Evolutionary conservation across 2,797 vertebrate species (phyloP).

Genomic region (Tapirus indicus): DNA sequence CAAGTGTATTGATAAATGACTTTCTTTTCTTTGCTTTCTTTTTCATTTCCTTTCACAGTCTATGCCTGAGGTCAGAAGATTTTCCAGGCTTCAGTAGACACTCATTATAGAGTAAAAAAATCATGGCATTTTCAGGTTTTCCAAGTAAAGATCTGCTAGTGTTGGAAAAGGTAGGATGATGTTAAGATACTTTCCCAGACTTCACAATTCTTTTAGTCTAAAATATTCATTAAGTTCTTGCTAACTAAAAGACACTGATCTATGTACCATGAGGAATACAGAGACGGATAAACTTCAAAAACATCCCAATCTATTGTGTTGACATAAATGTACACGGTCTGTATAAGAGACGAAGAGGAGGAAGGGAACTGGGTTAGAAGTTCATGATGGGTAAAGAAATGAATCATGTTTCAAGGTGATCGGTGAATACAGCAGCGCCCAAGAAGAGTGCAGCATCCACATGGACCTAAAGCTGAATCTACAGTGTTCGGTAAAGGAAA

Average conservation of each 20-base stretch:
- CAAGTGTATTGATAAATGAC: constrained; percentile 63
- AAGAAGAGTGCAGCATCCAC: no score
- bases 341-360: not conserved
- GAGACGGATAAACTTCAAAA: not conserved
- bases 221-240: not conserved
- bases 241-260: not conserved
- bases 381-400: not conserved
- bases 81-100: constrained; percentile 42
- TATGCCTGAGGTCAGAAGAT: constrained; percentile 46
- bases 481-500: not conserved
- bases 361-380: not conserved
- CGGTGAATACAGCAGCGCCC: not conserved
- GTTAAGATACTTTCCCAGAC: not conserved
- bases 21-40: constrained; percentile 34
- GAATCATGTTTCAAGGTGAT: not conserved
- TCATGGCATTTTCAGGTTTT: not conserved
- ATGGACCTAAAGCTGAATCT: not conserved
- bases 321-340: not conserved
- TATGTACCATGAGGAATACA: not conserved
- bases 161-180: not conserved
- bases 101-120: constrained; percentile 46
- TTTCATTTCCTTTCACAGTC: constrained; percentile 38
- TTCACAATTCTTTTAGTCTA: not conserved
- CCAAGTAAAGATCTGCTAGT: not conserved
- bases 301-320: not conserved